Base-by-base conservation (phyloP, 1,140 invertebrate species). In the Heliconius hermathena region DNA sequence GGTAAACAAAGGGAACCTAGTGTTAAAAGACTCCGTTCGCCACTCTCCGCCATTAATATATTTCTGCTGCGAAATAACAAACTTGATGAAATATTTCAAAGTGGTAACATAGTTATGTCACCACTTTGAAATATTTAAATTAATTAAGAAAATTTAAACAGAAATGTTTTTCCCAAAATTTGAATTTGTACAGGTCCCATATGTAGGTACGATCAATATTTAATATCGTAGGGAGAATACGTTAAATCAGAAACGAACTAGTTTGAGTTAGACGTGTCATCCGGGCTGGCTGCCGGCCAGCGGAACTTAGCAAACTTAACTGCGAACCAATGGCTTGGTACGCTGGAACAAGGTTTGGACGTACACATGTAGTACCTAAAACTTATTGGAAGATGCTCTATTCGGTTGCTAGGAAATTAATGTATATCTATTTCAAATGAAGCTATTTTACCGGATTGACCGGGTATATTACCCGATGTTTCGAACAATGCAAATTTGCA, bases 231-330 rank as follows among this genome's bases (percentile, higher is more conserved):
- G 26, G 26, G 60, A 66, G 60, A 66, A 66, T 18, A 26, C 60
- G 26, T 66, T 66, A 79, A 79, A 79, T 79, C 78, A 78, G 73
- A 66, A 79, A 73, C 66, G 78, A 75, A 74, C 78, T 79, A 79
- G 73, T 79, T 79, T 70, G 78, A 79, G 60, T 79, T 46, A 76
- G 49, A 74, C 66, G 29, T 79, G 73, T 79, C 78, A 79, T 54
- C 78, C 73, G 78, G 73, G 72, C 78, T 79, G 78, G 78, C 73
- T 41, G 57, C 60, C 60, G 36, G 73, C 78, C 78, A 73, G 73
- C 78, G 72, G 38, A 75, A 75, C 78, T 79, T 79, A 57, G 36
- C 9, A 26, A 60, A 71, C 54, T 71, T 18, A 79, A 79, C 78
- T 79, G 41, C 78, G 36, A 79, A 74, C 74, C 38, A 33, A 46